Evolutionary conservation across 1,140 invertebrate genomes (phyloP), one percentile per base, ranked within the genome.

Genomic region (Helicoverpa zea): DNA sequence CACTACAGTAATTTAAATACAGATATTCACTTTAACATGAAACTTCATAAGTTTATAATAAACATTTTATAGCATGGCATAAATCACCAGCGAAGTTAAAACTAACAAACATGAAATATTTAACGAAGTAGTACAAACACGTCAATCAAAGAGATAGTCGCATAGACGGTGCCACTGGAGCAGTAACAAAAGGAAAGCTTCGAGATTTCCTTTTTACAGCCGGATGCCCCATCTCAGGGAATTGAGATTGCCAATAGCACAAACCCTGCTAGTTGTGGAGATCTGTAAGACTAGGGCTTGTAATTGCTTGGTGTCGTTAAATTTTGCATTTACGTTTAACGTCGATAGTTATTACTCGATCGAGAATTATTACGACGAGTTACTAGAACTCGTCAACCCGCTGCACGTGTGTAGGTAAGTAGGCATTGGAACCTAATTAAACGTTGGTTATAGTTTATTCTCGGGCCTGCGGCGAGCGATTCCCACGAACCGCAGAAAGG

Each of bases 51-150:
- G 18, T 29, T 52, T 52, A 29, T 52, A 52, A 29, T 30, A 12
- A 70, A 70, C 11, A 52, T 43, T 52, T 70, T 52, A 70, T 52
- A 29, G 5, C 18, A 52, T 4, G 7, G 59, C n/a, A 61, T 43
- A 47, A 75, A 75, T 59, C 35, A 75, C 13, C 10, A 12, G 18
- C 9, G 7, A 23, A 47, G 52, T 43, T 54, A 59, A 23, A 30
- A 61, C 16, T 49, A 75, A 49, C 49, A 75, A 76, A 43, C 43
- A 23, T 76, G 61, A 51, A 63, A 72, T 54, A 23, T 30, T 72
- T 16, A 63, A 47, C 89, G 86, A 90, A 84, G 80, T 84, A 87
- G 84, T 88, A 90, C 87, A 87, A 89, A 89, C 83, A 87, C 81
- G 83, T 90, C 87, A 89, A 88, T 88, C 86, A 88, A 86, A 81